These are phyloP conservation scores for Megalops atlanticus DNA, from an alignment of 2,113 vertebrate species.

Conservation along the genomic window DNA sequence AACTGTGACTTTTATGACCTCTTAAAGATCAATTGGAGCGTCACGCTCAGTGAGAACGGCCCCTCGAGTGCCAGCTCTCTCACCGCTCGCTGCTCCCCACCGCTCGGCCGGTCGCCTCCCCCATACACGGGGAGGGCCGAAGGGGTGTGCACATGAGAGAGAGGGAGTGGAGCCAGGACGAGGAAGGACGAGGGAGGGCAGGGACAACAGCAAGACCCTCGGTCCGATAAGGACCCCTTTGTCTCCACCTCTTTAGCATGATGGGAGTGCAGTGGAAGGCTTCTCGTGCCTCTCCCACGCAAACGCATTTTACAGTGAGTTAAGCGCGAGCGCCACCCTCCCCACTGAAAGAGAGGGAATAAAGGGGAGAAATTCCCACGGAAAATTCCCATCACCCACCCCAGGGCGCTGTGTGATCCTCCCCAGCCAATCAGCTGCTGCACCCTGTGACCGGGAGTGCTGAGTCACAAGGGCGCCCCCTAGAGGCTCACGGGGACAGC, in stretches of 20 bases:
- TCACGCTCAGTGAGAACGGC: background rate
- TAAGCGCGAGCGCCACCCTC: background rate
- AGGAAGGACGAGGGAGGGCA: background rate
- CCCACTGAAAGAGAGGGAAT: no score
- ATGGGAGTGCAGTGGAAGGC: background rate
- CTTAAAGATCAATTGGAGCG: background rate
- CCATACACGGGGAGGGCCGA: background rate
- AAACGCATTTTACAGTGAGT: background rate
- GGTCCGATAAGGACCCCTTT: background rate
- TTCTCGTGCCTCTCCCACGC: background rate
- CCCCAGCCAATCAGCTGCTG: background rate
- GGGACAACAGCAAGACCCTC: background rate
- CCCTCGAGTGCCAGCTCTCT: background rate
- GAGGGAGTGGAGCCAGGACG: no score
- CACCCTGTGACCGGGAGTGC: no score
- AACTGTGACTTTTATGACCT: background rate
- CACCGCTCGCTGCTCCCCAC: background rate
- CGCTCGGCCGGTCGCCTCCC: background rate
- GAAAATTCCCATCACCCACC: background rate
- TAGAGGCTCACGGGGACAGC: no score
- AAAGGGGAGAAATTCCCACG: background rate
- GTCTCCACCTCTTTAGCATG: background rate
- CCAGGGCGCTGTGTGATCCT: background rate
- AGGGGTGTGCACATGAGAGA: background rate
- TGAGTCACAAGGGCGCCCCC: no score